phyloP scores from a whole-genome alignment of 1,140 invertebrate species.

The Brachionus paranguensis region DNA sequence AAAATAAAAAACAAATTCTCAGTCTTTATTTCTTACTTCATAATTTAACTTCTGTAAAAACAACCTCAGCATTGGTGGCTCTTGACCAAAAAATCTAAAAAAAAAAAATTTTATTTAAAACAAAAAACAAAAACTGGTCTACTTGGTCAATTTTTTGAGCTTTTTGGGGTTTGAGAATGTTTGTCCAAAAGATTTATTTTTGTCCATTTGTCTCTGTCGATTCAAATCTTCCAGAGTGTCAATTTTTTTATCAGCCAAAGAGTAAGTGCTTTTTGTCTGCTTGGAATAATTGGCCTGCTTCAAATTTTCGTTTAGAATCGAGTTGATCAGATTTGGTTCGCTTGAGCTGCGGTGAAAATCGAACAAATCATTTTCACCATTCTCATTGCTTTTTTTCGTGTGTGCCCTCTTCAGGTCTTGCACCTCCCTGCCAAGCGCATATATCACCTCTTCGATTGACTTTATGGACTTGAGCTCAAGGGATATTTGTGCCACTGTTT shows the following conservation, averaged over 20 bases:
- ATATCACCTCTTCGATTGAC: conserved; percentile 74
- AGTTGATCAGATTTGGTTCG: conserved; percentile 19
- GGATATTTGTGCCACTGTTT: conserved; percentile 83
- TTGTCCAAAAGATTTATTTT: conserved; percentile 53
- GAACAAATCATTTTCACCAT: not conserved
- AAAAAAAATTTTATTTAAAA: conserved; percentile 13
- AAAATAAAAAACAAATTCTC: conserved; percentile 38
- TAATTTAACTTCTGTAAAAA: conserved; percentile 86
- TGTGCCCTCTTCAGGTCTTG: conserved; percentile 66
- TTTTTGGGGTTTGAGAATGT: conserved; percentile 66
- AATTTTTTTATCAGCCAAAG: not conserved
- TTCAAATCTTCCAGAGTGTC: not conserved
- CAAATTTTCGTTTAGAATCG: not conserved
- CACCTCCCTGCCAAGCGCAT: conserved; percentile 75
- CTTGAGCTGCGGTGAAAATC: conserved; percentile 40
- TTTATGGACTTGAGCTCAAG: conserved; percentile 79
- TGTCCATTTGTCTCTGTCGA: conserved; percentile 49
- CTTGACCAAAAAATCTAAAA: conserved; percentile 83
- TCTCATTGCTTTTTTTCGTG: conserved; percentile 42
- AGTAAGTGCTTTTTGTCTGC: not conserved
- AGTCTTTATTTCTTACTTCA: conserved; percentile 64
- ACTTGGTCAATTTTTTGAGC: conserved; percentile 57
- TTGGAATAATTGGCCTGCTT: not conserved
- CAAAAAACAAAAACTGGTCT: conserved; percentile 5
- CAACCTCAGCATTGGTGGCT: conserved; percentile 77